phyloP scores from a whole-genome alignment of 1,140 invertebrate genomes.

The Tetramorium parvispinum region DNA sequence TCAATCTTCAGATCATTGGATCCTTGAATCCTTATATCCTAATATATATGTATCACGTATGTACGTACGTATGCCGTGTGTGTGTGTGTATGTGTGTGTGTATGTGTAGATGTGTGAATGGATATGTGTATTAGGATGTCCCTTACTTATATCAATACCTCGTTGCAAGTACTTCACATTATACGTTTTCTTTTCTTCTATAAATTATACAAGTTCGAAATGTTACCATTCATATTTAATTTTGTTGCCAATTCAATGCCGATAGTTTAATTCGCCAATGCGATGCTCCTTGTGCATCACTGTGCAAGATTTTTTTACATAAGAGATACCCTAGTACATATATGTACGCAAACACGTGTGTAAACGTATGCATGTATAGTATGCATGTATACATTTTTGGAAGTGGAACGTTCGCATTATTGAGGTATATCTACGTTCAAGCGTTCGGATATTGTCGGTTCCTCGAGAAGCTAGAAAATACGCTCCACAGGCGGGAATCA shows the following conservation, averaged over 20 bases:
- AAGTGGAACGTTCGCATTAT: conserved; percentile 59
- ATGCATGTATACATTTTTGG: conserved; percentile 47
- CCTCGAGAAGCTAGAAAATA: conserved; percentile 57
- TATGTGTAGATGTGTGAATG: neutral
- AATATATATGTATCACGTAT: conserved; percentile 56
- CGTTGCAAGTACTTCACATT: neutral
- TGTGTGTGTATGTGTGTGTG: neutral
- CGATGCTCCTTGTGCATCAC: neutral
- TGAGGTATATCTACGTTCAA: conserved; percentile 59
- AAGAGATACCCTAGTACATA: conserved; percentile 31
- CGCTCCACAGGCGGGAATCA: conserved; percentile 24
- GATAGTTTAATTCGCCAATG: conserved; percentile 1
- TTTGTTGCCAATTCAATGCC: neutral
- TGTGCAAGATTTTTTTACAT: neutral
- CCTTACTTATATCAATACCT: neutral
- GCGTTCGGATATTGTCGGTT: conserved; percentile 60
- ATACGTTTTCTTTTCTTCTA: neutral
- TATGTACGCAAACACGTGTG: conserved; percentile 15
- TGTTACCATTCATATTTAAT: neutral
- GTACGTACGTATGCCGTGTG: conserved; percentile 22
- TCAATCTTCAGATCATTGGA: conserved; percentile 44
- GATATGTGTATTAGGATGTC: conserved; percentile 24
- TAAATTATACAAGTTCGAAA: neutral
- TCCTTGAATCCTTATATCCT: conserved; percentile 57
- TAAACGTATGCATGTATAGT: conserved; percentile 8